Base-by-base conservation (phyloP, 30 jellyfish, hydroid and myxozoan species). In the Cassiopea andromeda region DNA sequence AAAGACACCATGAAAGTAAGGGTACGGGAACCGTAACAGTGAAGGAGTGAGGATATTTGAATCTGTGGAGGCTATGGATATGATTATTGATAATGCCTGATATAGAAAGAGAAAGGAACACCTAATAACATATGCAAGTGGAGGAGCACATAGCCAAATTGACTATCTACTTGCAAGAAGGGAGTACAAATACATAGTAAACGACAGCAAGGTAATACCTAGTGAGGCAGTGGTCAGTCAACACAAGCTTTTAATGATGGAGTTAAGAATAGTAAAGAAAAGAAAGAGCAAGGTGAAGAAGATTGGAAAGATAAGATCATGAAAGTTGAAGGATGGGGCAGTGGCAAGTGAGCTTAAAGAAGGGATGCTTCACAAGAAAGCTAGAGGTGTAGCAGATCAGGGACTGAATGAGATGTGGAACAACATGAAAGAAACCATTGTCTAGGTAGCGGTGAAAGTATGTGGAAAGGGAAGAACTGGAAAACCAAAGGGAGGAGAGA, bases 211-310 rank as follows among this genome's bases (percentile, higher is more conserved):
- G 77, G 88, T 79, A 46, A 79, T 79, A 27, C 88, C 88, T 27
- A 84, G 88, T 13, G 88, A 79, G 69, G 88, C 16, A 47, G 88
- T 79, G 54, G 88, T 79, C 48, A 44, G 74, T 44, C 88, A 48
- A 1, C 88, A 79, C 78, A 48, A 84, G 19, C 88, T 79, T 16
- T 19, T 79, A 7, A 19, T 48, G 77, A 58, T 60, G 49, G 78
- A 48, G 54, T 58, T 79, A 1, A 79, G 78, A 48, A 79, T 79
- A 46, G 84, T 13, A 19, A 48, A 19, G 69, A 48, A 15, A 75
- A 48, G 69, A 75, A 46, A 46, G 69, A 75, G 69, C 73, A 75
- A 48, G 84, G 69, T 44, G 84, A 75, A 75, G 49, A 46, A 16
- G 84, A 75, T 75, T 44, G 69, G 69, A 44, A 75, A 49, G 84